Evolutionary conservation across 2,888 invertebrate species (phyloP).

Genomic region (Xanthorhoe spadicearia): DNA sequence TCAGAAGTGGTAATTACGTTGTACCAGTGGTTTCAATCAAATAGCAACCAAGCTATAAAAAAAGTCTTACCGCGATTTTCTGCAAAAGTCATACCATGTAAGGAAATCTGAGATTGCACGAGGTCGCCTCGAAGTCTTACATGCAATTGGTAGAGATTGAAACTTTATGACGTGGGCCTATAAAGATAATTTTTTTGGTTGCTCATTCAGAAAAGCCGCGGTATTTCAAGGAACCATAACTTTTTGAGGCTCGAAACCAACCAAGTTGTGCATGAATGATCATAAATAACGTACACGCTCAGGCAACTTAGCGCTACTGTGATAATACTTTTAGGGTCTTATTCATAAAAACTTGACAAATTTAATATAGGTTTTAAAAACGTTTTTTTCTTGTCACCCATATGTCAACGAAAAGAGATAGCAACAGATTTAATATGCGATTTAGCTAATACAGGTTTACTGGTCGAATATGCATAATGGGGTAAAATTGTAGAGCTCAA

Average conservation of each 20-base stretch:
- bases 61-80: not conserved
- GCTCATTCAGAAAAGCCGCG: slow-evolving; percentile 14
- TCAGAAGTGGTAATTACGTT: not conserved
- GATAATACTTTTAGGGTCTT: too few relatives aligned
- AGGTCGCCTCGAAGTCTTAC: slow-evolving; percentile 1
- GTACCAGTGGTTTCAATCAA: not conserved
- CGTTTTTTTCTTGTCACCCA: too few relatives aligned
- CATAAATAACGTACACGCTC: not conserved
- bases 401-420: too few relatives aligned
- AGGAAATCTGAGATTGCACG: slow-evolving; percentile 10
- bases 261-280: slow-evolving; percentile 3
- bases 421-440: too few relatives aligned
- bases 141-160: slow-evolving; percentile 15
- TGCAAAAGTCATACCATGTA: slow-evolving; percentile 2
- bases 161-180: slow-evolving; percentile 16
- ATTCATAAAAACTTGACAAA: too few relatives aligned
- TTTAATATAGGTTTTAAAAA: too few relatives aligned
- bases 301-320: not conserved
- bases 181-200: not conserved
- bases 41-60: not conserved
- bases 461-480: too few relatives aligned
- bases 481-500: too few relatives aligned
- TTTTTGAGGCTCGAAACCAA: slow-evolving; percentile 7
- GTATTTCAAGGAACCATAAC: slow-evolving; percentile 13
- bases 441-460: too few relatives aligned